A percentile compares a stretch with the other conserved stretches of the same genome.
phyloP scores from a whole-genome alignment of 1,140 invertebrate genomes.

The Trachymyrmex septentrionalis region DNA sequence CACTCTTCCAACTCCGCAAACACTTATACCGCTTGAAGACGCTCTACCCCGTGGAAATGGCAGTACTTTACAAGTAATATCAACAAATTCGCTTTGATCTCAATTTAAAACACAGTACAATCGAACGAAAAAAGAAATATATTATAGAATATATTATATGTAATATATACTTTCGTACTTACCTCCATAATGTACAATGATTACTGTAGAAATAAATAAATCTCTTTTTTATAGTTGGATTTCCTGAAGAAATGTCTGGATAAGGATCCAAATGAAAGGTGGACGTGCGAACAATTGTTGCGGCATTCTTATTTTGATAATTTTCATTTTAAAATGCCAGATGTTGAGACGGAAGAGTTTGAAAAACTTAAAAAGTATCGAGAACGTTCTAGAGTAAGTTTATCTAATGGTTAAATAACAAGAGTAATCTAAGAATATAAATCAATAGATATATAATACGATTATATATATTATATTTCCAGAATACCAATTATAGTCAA shows the following conservation, averaged over 20 bases:
- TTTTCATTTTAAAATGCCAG: slow-evolving; percentile 92
- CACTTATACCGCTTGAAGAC: slow-evolving; percentile 93
- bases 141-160: background rate
- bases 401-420: background rate
- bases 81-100: background rate
- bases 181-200: background rate
- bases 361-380: slow-evolving; percentile 89
- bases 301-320: slow-evolving; percentile 96
- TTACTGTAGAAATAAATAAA: background rate
- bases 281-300: slow-evolving; percentile 96
- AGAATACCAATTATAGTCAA: slow-evolving; percentile 87
- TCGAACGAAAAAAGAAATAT: background rate
- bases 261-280: slow-evolving; percentile 96
- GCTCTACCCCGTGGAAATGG: slow-evolving; percentile 92
- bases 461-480: slow-evolving; percentile 71
- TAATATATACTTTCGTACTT: background rate
- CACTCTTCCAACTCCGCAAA: slow-evolving; percentile 96
- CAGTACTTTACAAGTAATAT: slow-evolving; percentile 85
- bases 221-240: slow-evolving; percentile 87
- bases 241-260: slow-evolving; percentile 98
- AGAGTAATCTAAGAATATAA: background rate
- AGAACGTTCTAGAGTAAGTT: slow-evolving; percentile 88
- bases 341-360: slow-evolving; percentile 90
- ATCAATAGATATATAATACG: background rate
- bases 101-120: background rate